Evolutionary conservation across 2,797 vertebrate genomes (phyloP).

Genomic region (Ceryle rudis): DNA sequence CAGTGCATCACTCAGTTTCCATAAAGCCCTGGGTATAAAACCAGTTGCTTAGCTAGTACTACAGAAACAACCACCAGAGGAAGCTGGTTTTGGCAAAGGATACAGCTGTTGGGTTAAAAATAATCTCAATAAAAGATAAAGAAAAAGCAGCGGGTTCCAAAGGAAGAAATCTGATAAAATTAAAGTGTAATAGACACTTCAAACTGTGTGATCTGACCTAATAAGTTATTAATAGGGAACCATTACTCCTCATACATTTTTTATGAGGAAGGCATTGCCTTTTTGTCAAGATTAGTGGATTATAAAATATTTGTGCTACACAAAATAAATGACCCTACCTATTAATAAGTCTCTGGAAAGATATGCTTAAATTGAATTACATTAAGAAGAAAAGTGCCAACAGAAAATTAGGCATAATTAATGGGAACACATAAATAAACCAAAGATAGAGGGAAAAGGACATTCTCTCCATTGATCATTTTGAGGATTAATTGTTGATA

Average conservation of each 20-base stretch:
- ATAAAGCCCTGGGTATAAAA: not conserved
- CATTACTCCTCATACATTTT: constrained; percentile 97
- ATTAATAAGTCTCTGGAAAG: constrained; percentile 89
- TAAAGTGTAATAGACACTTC: constrained; percentile 85
- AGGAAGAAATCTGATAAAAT: constrained; percentile 83
- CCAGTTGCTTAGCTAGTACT: not conserved
- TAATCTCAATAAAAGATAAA: constrained; percentile 72
- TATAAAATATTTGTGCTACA: constrained; percentile 96
- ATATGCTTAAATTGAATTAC: constrained; percentile 88
- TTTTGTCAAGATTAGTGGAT: constrained; percentile 93
- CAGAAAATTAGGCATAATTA: constrained; percentile 83
- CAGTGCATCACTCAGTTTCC: not conserved
- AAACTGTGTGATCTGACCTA: constrained; percentile 88
- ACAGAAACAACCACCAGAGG: not conserved
- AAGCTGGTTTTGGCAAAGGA: not conserved
- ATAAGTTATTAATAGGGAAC: constrained; percentile 97
- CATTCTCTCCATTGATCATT: constrained; percentile 77
- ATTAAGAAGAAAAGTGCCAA: constrained; percentile 82
- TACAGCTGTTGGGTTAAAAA: constrained; percentile 37
- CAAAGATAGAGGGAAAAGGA: constrained; percentile 75
- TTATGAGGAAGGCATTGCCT: constrained; percentile 92
- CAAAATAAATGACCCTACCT: constrained; percentile 89
- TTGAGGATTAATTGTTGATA: constrained; percentile 74
- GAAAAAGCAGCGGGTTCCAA: constrained; percentile 65
- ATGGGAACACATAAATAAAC: constrained; percentile 82